Evolutionary conservation across 2,888 invertebrate genomes (phyloP).

Genomic region (Tetrapedia diversipes): DNA sequence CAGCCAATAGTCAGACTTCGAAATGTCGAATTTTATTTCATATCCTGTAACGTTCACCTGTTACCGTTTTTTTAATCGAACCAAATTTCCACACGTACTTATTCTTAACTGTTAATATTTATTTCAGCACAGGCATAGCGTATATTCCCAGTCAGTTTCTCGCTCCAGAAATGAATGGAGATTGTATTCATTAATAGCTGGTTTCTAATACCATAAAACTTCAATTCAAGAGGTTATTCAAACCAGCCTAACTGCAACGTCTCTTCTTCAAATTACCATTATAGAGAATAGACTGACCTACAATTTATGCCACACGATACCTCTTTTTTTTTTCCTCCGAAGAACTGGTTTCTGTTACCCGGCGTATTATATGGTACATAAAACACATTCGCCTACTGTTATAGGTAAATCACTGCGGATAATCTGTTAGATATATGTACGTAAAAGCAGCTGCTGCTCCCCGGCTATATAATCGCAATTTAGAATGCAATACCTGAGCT

Average conservation of each 20-base stretch:
- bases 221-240: background rate
- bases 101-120: background rate
- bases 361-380: background rate
- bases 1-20: slow-evolving; percentile 31
- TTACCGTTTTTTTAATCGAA: background rate
- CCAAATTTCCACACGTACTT: background rate
- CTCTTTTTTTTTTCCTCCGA: slow-evolving; percentile 1
- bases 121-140: background rate
- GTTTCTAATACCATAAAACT: background rate
- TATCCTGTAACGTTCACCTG: background rate
- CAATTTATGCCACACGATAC: slow-evolving; percentile 17
- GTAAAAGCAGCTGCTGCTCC: slow-evolving; percentile 29
- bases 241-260: background rate
- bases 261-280: slow-evolving; percentile 17
- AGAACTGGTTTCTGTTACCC: slow-evolving; percentile 20
- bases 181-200: background rate
- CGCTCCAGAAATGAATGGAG: background rate
- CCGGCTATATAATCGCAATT: slow-evolving; percentile 11
- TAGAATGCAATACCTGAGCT: background rate
- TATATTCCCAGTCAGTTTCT: background rate
- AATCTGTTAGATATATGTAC: slow-evolving; percentile 24
- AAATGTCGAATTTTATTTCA: background rate
- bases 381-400: slow-evolving; percentile 24
- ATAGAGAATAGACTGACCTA: slow-evolving; percentile 16
- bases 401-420: slow-evolving; percentile 30